Evolutionary conservation across 2,797 vertebrate species (phyloP), one percentile per base, ranked within the genome.

Genomic region (Muscicapa striata): DNA sequence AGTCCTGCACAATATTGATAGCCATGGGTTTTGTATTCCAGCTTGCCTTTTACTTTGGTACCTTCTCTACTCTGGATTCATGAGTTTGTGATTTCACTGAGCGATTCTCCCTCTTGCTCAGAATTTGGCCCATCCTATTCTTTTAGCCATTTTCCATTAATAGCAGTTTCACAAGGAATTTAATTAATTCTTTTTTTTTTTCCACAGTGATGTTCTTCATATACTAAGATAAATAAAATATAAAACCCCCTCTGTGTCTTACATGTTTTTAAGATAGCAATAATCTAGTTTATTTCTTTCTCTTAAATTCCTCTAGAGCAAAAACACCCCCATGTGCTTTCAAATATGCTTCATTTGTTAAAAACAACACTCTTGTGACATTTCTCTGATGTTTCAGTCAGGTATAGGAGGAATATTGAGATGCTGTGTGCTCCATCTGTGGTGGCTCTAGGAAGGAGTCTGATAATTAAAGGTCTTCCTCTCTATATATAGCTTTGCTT

Each of bases 271-370:
- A 85, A 84, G 54, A 72, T 54, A 85, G 15, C 26, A 81, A 22
- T 84, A 80, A 87, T 75, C 24, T 61, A 62, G 24, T 68, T 92
- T 75, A 43, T 83, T 91, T 89, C 13, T 68, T 90, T 92, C 84
- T 76, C 34, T 43, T 85, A 40, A 75, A 81, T 46, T 63, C n/a
- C 30, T 78, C 69, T 68, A 59, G 46, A 81, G 66, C 36, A 90
- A 80, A 94, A 84, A 0, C 38, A 78, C 27, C 46, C n/a, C 20
- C 34, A 10, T 5, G 6, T 68, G 34, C 26, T 89, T 76, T 94
- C 51, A 90, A 23, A 81, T 89, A 48, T 78, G 45, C n/a, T 89
- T 77, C 3, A 84, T 86, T 84, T 78, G 48, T 55, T 69, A 72
- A 88, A 91, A 76, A 64, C 49, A 91, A 54, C 52, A 40, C 6